A percentile compares a stretch with the other conserved stretches of the same genome.
phyloP scores from a whole-genome alignment of 2,113 vertebrate genomes.

The Chloropsis hardwickii region DNA sequence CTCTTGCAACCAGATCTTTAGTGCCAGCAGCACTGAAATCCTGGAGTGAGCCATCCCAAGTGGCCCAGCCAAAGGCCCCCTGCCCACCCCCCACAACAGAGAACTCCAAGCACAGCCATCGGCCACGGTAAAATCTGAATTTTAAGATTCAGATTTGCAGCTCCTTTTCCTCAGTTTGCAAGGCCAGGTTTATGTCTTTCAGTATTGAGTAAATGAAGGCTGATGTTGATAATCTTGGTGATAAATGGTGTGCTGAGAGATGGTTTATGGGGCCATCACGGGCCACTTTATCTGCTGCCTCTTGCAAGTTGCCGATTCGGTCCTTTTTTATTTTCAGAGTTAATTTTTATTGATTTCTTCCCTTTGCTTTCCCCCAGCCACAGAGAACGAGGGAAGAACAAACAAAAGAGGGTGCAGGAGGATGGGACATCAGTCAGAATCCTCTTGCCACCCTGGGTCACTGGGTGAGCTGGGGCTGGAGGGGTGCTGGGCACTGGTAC shows the following conservation, averaged over 20 bases:
- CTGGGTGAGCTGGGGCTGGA: background rate
- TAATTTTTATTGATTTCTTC: slow-evolving; percentile 35
- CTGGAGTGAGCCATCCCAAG: background rate
- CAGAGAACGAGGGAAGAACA: background rate
- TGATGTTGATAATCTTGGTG: background rate
- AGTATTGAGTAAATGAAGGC: background rate
- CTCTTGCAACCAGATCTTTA: background rate
- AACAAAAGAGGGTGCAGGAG: background rate
- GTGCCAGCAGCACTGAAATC: background rate
- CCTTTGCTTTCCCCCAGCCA: background rate
- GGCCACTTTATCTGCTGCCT: background rate
- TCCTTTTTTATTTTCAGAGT: slow-evolving; percentile 35
- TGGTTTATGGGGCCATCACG: background rate
- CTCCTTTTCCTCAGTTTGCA: background rate
- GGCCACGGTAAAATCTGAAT: background rate
- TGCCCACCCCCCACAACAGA: accelerated
- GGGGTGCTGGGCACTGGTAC: background rate
- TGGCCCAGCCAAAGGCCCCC: background rate
- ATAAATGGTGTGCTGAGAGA: background rate
- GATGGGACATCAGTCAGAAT: background rate
- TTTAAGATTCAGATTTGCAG: background rate
- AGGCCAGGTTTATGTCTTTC: background rate
- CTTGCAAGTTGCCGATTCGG: background rate
- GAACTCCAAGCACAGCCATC: background rate
- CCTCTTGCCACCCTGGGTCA: background rate